Percentiles rank a stretch among this genome's conserved stretches.
phyloP scores from a whole-genome alignment of 2,797 vertebrate genomes.

The Pseudocheirus occidentalis region DNA sequence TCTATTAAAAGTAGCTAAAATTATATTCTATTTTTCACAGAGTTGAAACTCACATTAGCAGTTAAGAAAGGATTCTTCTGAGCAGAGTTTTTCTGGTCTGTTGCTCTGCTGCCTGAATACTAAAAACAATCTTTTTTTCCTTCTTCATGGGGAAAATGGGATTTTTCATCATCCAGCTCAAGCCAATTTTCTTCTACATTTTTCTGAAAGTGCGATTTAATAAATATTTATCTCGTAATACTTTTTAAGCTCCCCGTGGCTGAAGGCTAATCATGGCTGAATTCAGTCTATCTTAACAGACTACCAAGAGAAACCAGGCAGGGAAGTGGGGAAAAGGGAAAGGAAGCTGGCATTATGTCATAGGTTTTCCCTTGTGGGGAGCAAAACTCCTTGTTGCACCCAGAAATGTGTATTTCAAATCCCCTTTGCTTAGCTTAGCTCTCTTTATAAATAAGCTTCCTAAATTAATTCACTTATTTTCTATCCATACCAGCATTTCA shows the following conservation, averaged over 20 bases:
- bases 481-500: background rate
- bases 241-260: conserved; percentile 8
- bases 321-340: background rate
- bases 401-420: conserved; percentile 35
- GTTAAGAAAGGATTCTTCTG: background rate
- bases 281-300: conserved; percentile 46
- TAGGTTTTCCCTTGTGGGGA: background rate
- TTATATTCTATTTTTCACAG: background rate
- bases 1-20: conserved; percentile 17
- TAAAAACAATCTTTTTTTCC: conserved; percentile 34
- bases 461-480: background rate
- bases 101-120: conserved; percentile 11
- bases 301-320: conserved; percentile 10
- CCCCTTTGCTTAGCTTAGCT: background rate
- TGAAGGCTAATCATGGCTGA: conserved; percentile 29
- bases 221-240: conserved; percentile 76
- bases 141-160: background rate
- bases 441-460: background rate
- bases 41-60: conserved; percentile 36
- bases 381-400: background rate
- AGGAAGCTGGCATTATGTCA: background rate
- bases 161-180: conserved; percentile 52
- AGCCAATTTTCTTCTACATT: conserved; percentile 63
- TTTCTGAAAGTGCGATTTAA: conserved; percentile 69
- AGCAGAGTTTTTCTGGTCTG: conserved; percentile 16